Evolutionary conservation across 2,888 invertebrate species (phyloP), one percentile per base, ranked within the genome.

Genomic region (Microchrysa polita): DNA sequence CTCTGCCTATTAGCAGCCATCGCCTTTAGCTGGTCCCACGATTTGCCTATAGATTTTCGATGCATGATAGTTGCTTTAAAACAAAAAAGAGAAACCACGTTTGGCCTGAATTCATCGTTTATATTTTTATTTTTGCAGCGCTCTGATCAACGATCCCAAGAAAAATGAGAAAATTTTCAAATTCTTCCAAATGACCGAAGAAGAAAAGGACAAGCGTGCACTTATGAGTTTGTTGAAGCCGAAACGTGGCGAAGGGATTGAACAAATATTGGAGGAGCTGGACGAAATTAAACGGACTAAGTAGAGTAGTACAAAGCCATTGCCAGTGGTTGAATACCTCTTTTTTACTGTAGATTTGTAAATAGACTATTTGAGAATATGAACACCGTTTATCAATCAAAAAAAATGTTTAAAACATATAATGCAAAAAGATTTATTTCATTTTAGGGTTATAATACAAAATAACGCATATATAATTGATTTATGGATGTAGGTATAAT

Each of bases 171-270:
- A 27, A 53, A 18, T 67, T 23, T 5, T 2, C 4, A n/a, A 14
- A 67, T 27, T 53, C 5, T 27, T 67, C n/a, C 5, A 22, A 5
- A 14, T 27, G 12, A 27, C 67, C 1, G 67, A 52, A 1, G 67
- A 67, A 53, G 52, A 67, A n/a, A 27, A 67, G 27, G 67, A 67
- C 14, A 52, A 52, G 9, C 23, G 67, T 5, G 67, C 27, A 1
- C 27, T 67, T 9, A 67, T 67, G 27, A 23, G 27, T 22, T 27
- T 67, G 22, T 22, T 67, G 12, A 9, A 52, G 23, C 67, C 18
- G 9, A 67, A 53, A 16, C 52, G 67, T 9, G 67, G 52, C 0
- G 27, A 22, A 20, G 67, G 27, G n/a, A 67, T 67, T 16, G n/a
- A 4, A 1, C 5, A 27, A 16, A 27, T 67, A 9, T 14, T 44